Evolutionary conservation across 1,140 invertebrate species (phyloP), one percentile per base, ranked within the genome.

Genomic region (Leptinotarsa lineolata): DNA sequence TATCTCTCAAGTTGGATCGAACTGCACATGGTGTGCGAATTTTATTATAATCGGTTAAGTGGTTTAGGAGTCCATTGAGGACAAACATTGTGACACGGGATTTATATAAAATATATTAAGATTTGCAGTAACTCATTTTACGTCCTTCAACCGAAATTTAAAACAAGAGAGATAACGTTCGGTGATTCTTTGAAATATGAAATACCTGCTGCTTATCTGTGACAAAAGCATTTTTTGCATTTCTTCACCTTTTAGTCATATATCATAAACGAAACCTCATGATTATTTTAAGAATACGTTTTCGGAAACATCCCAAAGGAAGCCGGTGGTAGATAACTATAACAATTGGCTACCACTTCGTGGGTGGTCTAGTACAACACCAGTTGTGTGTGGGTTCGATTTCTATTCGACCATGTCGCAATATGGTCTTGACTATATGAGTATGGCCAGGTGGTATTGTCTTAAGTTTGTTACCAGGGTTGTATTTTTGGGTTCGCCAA

Each of bases 391-490:
- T 65, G 63, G 21, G 20, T 65, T 65, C 63, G 39, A 65, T 65
- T 65, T 65, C 63, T 65, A 22, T 65, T 30, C 24, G 24, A 65
- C 63, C 63, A 21, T 39, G 39, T 39, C 63, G 63, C 39, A 65
- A 54, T 54, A 54, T 54, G 48, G 48, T 54, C 48, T n/a, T 5
- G 11, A 20, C 15, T 39, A 22, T 39, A 65, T 65, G 6, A 65
- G 21, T 8, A 65, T 39, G 39, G 16, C 39, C 63, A 39, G 63
- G 22, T 65, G 63, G 39, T 39, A 39, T 65, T 65, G 63, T 65
- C 16, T 65, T 21, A 39, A 30, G 63, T 65, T n/a, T 6, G 5
- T 54, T 18, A 54, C 39, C 63, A 65, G 63, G 63, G 63, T 39
- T 65, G 63, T 54, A 54, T 54, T 54, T 54, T 54, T 18, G 48